phyloP scores from a whole-genome alignment of 2,888 invertebrate species.

The Hydrotaea diabolus region DNA sequence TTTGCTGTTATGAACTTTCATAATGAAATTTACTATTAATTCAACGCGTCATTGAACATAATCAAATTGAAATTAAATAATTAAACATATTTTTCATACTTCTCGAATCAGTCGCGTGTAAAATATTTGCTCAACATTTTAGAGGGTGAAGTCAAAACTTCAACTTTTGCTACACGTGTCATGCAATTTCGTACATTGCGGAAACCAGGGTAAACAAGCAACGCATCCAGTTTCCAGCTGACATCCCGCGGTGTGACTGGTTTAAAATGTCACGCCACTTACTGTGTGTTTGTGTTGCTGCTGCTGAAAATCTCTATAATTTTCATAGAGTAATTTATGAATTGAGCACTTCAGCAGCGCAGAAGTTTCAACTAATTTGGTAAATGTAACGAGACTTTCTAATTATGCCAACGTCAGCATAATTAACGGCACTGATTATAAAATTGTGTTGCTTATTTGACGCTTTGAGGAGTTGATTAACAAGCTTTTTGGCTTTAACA shows the following conservation, averaged over 20 bases:
- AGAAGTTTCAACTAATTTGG: slow-evolving; percentile 8
- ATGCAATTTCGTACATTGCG: background rate
- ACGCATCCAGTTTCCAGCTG: slow-evolving; percentile 27
- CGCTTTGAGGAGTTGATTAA: slow-evolving; percentile 33
- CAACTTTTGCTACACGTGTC: background rate
- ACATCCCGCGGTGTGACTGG: slow-evolving; percentile 45
- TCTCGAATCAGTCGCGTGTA: slow-evolving; percentile 36
- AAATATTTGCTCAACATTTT: background rate
- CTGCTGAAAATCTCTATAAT: background rate
- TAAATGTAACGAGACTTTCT: slow-evolving; percentile 8
- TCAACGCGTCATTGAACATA: slow-evolving; percentile 79
- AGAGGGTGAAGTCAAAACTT: background rate
- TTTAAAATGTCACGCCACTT: slow-evolving; percentile 36
- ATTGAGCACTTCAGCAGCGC: slow-evolving; percentile 6
- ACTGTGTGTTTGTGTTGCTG: background rate
- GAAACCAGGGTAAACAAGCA: background rate
- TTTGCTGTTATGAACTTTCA: slow-evolving; percentile 68
- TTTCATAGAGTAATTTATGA: slow-evolving; percentile 2
- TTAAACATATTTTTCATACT: slow-evolving; percentile 64
- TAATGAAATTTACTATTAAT: slow-evolving; percentile 81
- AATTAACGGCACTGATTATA: too few species aligned
- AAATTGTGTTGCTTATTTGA: too few species aligned
- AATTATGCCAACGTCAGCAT: background rate
- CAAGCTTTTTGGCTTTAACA: too few species aligned
- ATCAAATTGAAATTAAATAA: slow-evolving; percentile 69